Evolutionary conservation across 2,888 invertebrate species (phyloP).

Genomic region (Resseliella maxima): DNA sequence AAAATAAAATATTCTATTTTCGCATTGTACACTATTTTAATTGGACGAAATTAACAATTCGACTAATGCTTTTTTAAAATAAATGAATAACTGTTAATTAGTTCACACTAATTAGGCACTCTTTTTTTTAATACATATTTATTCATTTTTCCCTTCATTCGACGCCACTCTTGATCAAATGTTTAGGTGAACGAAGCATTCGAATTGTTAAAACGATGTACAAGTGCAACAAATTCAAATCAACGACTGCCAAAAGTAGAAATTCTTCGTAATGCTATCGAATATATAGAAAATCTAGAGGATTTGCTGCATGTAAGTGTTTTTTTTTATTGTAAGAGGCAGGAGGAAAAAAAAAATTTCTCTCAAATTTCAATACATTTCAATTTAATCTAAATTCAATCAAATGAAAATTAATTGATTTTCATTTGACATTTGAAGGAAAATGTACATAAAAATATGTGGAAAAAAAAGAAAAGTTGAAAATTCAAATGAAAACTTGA

Average conservation of each 20-base stretch:
- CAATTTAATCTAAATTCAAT: too few species aligned
- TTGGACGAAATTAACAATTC: slow-evolving; percentile 42
- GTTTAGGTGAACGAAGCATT: slow-evolving; percentile 96
- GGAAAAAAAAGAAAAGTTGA: too few species aligned
- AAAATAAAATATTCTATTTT: not conserved
- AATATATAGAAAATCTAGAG: slow-evolving; percentile 94
- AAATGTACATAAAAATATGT: too few species aligned
- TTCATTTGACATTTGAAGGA: too few species aligned
- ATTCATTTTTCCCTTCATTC: not conserved
- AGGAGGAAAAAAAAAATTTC: too few species aligned
- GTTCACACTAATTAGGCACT: slow-evolving; percentile 32
- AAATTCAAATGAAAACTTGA: too few species aligned
- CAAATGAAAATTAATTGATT: too few species aligned
- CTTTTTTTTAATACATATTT: not conserved
- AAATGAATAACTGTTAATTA: slow-evolving; percentile 41
- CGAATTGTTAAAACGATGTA: slow-evolving; percentile 90
- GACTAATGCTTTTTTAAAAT: not conserved
- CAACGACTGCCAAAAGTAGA: slow-evolving; percentile 97
- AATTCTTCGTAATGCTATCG: slow-evolving; percentile 96
- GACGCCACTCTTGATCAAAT: not conserved
- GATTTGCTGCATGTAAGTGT: slow-evolving; percentile 76
- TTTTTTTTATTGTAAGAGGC: not conserved
- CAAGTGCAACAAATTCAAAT: slow-evolving; percentile 94
- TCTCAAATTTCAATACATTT: too few species aligned
- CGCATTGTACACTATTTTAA: slow-evolving; percentile 17